phyloP scores from a whole-genome alignment of 2,888 invertebrate genomes.

The Lamellibrachia columna region DNA sequence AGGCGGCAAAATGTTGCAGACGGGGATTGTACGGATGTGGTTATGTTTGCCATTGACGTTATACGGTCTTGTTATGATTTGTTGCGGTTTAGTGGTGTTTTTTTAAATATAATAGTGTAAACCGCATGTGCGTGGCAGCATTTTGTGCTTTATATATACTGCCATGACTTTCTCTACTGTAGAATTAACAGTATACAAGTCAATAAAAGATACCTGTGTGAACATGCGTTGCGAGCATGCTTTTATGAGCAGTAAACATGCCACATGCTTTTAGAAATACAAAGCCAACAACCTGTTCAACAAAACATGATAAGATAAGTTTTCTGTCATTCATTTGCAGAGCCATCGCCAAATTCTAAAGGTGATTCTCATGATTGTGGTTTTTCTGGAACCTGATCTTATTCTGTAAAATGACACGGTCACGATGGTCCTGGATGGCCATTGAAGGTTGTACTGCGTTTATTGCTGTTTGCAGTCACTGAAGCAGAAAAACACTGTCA shows the following conservation, averaged over 20 bases:
- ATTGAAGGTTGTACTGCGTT: neutral
- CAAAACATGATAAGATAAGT: neutral
- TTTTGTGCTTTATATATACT: neutral
- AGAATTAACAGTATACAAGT: neutral
- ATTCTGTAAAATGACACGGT: neutral
- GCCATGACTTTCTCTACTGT: neutral
- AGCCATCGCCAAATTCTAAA: neutral
- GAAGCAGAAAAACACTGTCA: constrained; percentile 6
- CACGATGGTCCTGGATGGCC: neutral
- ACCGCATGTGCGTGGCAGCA: neutral
- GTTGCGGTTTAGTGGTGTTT: neutral
- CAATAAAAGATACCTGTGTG: neutral
- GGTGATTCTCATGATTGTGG: neutral
- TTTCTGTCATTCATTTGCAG: neutral
- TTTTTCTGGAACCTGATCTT: neutral
- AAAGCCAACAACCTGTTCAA: neutral
- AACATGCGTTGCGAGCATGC: no score
- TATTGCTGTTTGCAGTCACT: neutral
- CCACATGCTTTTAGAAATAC: neutral
- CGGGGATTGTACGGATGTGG: neutral
- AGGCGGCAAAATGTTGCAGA: neutral
- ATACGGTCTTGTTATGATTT: neutral
- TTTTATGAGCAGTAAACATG: neutral
- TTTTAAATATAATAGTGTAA: neutral
- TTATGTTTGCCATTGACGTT: neutral